A percentile compares a stretch with the other conserved stretches of the same genome.
Evolutionary conservation across 2,888 invertebrate genomes (phyloP).

Genomic region (Cephalotes varians): DNA sequence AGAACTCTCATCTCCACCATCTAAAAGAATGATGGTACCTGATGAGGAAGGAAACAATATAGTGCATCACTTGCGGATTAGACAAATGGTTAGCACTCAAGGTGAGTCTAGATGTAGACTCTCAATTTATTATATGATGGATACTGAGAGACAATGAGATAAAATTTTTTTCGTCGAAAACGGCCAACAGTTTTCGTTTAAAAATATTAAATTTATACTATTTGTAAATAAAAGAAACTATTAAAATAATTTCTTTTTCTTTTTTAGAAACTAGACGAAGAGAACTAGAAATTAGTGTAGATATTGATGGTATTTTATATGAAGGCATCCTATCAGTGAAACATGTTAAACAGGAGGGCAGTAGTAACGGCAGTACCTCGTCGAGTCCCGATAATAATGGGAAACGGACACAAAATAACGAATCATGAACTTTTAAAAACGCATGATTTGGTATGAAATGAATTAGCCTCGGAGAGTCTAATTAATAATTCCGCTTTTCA

Average conservation of each 20-base stretch:
- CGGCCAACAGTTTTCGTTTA: background rate
- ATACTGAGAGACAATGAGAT: too few relatives aligned
- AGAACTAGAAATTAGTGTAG: conserved; percentile 97
- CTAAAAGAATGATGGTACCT: background rate
- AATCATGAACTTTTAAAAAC: conserved; percentile 73
- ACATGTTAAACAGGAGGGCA: conserved; percentile 65
- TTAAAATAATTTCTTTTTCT: conserved; percentile 27
- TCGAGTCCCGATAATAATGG: conserved; percentile 74
- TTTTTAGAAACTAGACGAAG: conserved; percentile 93
- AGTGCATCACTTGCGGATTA: background rate
- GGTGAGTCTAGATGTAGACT: background rate
- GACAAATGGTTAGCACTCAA: background rate
- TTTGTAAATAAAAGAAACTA: background rate
- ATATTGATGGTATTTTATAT: conserved; percentile 97
- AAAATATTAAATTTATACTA: background rate
- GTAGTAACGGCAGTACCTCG: conserved; percentile 51
- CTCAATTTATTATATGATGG: background rate
- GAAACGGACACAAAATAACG: conserved; percentile 79
- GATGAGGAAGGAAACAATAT: background rate
- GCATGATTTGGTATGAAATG: background rate
- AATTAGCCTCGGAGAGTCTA: conserved; percentile 6
- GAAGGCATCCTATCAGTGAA: conserved; percentile 96
- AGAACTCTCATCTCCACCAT: background rate
- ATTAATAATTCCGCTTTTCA: background rate
- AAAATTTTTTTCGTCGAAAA: background rate